These are phyloP conservation scores for Coelopa frigida DNA, from an alignment of 1,140 invertebrate species.

Conservation along the genomic window DNA sequence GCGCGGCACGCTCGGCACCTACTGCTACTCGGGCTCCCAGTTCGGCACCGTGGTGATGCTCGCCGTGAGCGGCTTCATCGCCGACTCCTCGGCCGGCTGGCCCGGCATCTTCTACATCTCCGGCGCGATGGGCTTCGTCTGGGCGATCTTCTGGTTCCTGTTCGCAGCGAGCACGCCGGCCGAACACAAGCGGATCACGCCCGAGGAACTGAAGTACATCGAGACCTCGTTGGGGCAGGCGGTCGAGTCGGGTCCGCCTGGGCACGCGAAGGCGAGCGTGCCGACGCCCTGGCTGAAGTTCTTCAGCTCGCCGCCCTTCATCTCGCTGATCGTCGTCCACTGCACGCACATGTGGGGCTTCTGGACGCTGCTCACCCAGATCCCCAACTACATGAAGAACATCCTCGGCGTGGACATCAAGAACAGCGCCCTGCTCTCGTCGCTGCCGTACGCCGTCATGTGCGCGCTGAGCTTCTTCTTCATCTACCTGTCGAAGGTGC, in stretches of 20 bases:
- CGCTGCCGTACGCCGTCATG: slow-evolving; percentile 72
- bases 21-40: slow-evolving; percentile 58
- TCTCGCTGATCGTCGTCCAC: slow-evolving; percentile 75
- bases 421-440: slow-evolving; percentile 62
- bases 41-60: slow-evolving; percentile 69
- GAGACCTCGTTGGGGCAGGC: slow-evolving; percentile 43
- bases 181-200: slow-evolving; percentile 48
- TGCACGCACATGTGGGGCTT: slow-evolving; percentile 92
- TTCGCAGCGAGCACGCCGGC: slow-evolving; percentile 62
- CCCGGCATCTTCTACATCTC: slow-evolving; percentile 71
- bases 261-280: slow-evolving; percentile 16
- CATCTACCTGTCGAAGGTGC: slow-evolving; percentile 57
- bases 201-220: slow-evolving; percentile 57
- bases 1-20: slow-evolving; percentile 51
- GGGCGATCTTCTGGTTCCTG: slow-evolving; percentile 56
- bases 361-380: slow-evolving; percentile 85
- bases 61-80: slow-evolving; percentile 54
- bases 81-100: slow-evolving; percentile 61
- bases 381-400: slow-evolving; percentile 82
- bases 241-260: slow-evolving; percentile 29
- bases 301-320: slow-evolving; percentile 69
- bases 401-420: slow-evolving; percentile 74
- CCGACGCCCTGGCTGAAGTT: slow-evolving; percentile 67
- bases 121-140: slow-evolving; percentile 56
- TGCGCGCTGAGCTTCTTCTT: slow-evolving; percentile 62